Evolutionary conservation across 2,113 vertebrate genomes (phyloP).

Genomic region (Centropus unirufus): DNA sequence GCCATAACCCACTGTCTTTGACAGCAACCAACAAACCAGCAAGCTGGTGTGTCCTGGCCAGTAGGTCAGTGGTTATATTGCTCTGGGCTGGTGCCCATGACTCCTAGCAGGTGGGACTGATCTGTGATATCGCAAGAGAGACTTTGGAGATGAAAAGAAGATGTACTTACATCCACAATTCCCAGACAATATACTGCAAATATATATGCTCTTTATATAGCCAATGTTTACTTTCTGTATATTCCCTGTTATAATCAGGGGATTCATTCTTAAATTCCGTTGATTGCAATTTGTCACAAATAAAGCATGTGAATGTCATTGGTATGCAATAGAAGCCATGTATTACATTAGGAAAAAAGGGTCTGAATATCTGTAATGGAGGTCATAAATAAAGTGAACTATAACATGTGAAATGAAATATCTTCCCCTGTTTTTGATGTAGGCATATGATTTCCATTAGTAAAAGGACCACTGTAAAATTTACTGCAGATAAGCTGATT

Average conservation of each 20-base stretch:
- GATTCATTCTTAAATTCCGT: not conserved
- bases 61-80: not conserved
- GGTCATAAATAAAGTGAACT: slow-evolving; percentile 29
- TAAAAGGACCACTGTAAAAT: slow-evolving; percentile 10
- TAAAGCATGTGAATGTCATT: not conserved
- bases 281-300: slow-evolving; percentile 16
- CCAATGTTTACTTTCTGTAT: not conserved
- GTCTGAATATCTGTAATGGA: not conserved
- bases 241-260: not conserved
- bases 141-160: not conserved
- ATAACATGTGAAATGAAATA: slow-evolving; percentile 14
- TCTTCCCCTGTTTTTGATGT: not conserved
- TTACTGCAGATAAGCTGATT: not conserved
- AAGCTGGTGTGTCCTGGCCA: not conserved
- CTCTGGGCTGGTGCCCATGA: not conserved
- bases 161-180: not conserved
- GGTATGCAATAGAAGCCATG: not conserved
- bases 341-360: not conserved
- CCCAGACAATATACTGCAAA: not conserved
- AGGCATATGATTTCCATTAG: slow-evolving; percentile 40
- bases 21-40: not conserved
- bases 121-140: not conserved
- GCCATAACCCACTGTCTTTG: not conserved
- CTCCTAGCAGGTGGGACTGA: not conserved
- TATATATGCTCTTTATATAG: not conserved